Evolutionary conservation across 2,113 vertebrate species (phyloP).

Genomic region (Brachypteracias leptosomus): DNA sequence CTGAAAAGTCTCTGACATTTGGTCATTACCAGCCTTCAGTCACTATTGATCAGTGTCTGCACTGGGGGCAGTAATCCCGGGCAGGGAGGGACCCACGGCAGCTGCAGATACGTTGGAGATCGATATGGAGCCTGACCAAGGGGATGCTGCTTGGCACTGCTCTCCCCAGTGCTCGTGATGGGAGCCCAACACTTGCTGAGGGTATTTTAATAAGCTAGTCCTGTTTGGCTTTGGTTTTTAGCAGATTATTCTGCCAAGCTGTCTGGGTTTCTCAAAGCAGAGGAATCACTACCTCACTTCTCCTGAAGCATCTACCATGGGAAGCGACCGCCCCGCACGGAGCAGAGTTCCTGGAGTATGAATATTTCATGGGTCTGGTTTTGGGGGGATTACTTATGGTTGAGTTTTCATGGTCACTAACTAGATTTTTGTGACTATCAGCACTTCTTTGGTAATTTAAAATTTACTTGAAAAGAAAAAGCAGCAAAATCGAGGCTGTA

Average conservation of each 20-base stretch:
- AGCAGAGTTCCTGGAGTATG: not conserved
- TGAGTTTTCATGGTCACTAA: conserved; percentile 34
- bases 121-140: fast-evolving
- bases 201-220: not conserved
- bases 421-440: conserved; percentile 39
- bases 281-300: not conserved
- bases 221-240: not conserved
- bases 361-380: conserved; percentile 49
- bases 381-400: conserved; percentile 10
- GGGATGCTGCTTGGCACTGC: not conserved
- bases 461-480: conserved; percentile 43
- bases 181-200: not conserved
- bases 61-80: not conserved
- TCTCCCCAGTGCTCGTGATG: not conserved
- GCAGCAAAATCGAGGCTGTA: not conserved
- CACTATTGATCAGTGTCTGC: not conserved
- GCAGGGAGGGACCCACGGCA: not conserved
- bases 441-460: conserved; percentile 47
- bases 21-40: not conserved
- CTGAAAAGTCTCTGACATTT: conserved; percentile 11
- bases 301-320: not conserved
- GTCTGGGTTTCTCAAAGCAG: not conserved
- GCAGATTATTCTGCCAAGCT: not conserved
- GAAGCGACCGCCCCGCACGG: not conserved
- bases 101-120: not conserved